Base-by-base conservation (phyloP, 2,113 vertebrate species). In the Alligator mississippiensis region DNA sequence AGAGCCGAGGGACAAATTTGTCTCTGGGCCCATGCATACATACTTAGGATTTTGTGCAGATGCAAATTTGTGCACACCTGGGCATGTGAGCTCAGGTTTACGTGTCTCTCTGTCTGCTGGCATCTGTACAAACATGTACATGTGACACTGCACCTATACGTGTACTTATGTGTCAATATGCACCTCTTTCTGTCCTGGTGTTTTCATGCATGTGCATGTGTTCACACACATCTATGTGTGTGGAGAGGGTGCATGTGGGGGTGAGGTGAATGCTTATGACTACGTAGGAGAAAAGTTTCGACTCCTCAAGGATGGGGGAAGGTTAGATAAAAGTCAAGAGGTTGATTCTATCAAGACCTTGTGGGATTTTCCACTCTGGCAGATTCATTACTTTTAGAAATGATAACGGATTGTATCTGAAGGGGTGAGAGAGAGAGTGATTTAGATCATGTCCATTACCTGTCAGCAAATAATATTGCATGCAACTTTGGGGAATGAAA, bases 361-460 rank as follows among this genome's bases (percentile, higher is more conserved):
- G 75, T 85, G 96, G 97, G 95, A 89, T 93, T 97, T 94, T 80
- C 66, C 21, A 38, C 72, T 62, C 88, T 93, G 93, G 95, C 91
- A 95, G 93, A 77, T 96, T 96, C 91, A 96, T 97, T 98, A 96
- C 94, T 96, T 96, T 75, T 78, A 92, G 89, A 95, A 95, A 94
- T 85, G 93, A 94, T 93, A 96, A 92, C 89, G 90, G 96, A 96
- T 90, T 89, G 85, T 95, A 89, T 97, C 96, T 94, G 94, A 97
- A 95, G 61, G 92, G 80, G 76, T 61, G 78, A 88, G 60, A 68
- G 75, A 87, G 68, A 91, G 79, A 93, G 64, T 54, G 80, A 95
- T 96, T 96, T 95, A 87, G 88, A 82, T 95, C 14, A 11, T 91
- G 91, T 88, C 92, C 57, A 70, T 94, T 76, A 75, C 89, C 94